Evolutionary conservation across 2,797 vertebrate genomes (phyloP).

Genomic region (Lepilemur ruficaudatus): DNA sequence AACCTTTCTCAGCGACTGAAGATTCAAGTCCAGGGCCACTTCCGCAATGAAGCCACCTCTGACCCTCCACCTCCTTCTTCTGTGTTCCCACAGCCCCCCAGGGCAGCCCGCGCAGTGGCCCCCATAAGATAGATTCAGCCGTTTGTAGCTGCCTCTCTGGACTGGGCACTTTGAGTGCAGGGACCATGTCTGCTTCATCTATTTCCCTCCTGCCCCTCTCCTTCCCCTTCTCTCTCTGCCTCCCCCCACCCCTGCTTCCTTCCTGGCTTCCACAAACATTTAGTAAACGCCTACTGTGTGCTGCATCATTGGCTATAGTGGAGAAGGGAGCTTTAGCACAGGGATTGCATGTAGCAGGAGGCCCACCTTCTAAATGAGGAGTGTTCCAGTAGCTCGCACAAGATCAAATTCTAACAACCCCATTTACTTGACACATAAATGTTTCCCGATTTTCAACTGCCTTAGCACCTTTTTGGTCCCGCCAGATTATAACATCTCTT

Average conservation of each 20-base stretch:
- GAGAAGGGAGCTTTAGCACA: not conserved
- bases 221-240: too few species aligned
- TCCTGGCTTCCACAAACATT: not conserved
- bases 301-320: not conserved
- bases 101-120: not conserved
- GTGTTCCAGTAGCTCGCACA: not conserved
- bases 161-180: not conserved
- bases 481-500: not conserved
- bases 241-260: too few species aligned
- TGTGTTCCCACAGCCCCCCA: not conserved
- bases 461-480: not conserved
- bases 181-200: not conserved
- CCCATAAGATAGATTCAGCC: not conserved
- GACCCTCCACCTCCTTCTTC: not conserved
- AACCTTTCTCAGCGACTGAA: not conserved
- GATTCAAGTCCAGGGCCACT: not conserved
- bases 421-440: not conserved
- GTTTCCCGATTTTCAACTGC: not conserved
- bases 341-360: not conserved
- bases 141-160: not conserved
- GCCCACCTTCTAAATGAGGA: not conserved
- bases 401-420: not conserved
- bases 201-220: not conserved
- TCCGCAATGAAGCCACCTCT: not conserved
- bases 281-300: not conserved